A percentile compares a stretch with the other conserved stretches of the same genome.
phyloP scores from a whole-genome alignment of 2,888 invertebrate genomes.

The Eustalomyia histrio region DNA sequence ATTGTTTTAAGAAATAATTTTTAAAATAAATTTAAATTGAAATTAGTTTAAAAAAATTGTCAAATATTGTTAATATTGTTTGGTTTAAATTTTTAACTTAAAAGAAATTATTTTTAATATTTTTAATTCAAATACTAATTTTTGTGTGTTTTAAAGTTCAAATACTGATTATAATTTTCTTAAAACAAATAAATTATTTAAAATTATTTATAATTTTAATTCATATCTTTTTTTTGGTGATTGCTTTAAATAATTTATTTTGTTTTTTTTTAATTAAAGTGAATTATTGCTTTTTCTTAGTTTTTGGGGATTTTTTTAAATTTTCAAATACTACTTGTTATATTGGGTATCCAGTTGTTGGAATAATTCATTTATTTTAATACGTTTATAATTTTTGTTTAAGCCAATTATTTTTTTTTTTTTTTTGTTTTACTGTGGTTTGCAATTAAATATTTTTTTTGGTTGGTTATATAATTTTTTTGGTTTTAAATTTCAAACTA shows the following conservation, averaged over 20 bases:
- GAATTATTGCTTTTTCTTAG: constrained; percentile 45
- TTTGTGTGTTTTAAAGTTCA: constrained; percentile 12
- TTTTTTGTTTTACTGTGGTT: constrained; percentile 38
- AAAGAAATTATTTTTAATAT: constrained; percentile 2
- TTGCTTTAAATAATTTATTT: constrained; percentile 54
- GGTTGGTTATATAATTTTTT: constrained; percentile 23
- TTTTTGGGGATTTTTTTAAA: constrained; percentile 28
- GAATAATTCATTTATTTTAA: constrained; percentile 32
- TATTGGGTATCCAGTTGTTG: constrained; percentile 7
- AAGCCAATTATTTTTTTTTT: constrained; percentile 57
- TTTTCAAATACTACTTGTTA: constrained; percentile 50
- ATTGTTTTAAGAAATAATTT: background rate
- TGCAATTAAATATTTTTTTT: constrained; percentile 38
- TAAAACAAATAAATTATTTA: background rate
- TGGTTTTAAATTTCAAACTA: constrained; percentile 66
- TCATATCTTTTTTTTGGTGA: constrained; percentile 43
- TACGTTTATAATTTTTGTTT: constrained; percentile 39
- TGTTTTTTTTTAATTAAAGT: constrained; percentile 29
- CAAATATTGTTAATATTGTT: background rate
- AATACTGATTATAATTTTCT: background rate
- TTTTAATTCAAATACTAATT: constrained; percentile 2
- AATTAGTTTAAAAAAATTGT: background rate
- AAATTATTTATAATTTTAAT: background rate
- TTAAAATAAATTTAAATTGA: constrained; percentile 1
- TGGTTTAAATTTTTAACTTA: background rate